Conservation (phyloP, 2,888 invertebrate species). For the Leucophenga montana region DNA sequence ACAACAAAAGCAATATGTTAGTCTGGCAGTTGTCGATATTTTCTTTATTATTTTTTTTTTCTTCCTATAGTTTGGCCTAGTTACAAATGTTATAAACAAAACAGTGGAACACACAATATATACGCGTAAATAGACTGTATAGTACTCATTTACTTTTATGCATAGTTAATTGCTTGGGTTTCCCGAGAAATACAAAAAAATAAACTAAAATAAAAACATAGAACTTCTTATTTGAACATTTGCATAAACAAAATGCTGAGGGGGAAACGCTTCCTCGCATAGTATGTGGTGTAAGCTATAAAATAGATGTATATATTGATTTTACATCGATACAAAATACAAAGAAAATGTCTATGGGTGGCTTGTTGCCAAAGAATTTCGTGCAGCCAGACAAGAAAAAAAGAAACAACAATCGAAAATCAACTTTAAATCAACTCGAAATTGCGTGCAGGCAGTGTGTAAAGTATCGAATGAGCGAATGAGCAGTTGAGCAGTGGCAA, state of each 20-base stretch:
- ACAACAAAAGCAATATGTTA: not conserved
- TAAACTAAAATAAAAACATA: not conserved
- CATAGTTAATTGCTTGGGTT: constrained; percentile 42
- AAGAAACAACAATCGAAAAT: no score
- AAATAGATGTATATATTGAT: constrained; percentile 10
- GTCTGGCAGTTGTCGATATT: not conserved
- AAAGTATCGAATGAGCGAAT: not conserved
- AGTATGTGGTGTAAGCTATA: not conserved
- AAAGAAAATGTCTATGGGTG: constrained; percentile 10
- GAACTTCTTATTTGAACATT: constrained; percentile 43
- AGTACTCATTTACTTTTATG: constrained; percentile 51
- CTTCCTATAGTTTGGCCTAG: constrained; percentile 16
- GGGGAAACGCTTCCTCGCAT: not conserved
- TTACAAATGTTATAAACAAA: constrained; percentile 23
- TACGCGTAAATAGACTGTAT: not conserved
- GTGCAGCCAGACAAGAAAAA: not conserved
- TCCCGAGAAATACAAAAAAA: constrained; percentile 32
- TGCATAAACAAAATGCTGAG: constrained; percentile 54
- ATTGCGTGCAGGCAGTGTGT: constrained; percentile 11
- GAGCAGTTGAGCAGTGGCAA: not conserved
- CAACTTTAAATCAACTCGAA: not conserved
- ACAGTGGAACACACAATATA: constrained; percentile 2
- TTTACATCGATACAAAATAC: constrained; percentile 35
- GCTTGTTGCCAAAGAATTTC: constrained; percentile 15
- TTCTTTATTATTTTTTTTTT: not conserved